Evolutionary conservation across 2,797 vertebrate species (phyloP).

Genomic region (Hozukius guyotensis): DNA sequence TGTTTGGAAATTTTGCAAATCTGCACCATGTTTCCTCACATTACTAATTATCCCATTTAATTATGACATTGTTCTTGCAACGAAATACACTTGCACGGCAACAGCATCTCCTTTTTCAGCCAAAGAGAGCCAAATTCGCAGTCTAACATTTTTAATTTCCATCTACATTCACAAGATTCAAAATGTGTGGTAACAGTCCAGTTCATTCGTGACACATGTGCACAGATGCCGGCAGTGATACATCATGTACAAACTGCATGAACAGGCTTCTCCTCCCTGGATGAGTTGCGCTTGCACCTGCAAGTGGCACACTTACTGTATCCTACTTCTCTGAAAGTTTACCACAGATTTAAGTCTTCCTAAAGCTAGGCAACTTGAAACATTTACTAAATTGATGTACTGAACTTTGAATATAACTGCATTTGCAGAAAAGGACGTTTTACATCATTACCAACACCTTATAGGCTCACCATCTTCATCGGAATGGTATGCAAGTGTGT

Average conservation of each 20-base stretch:
- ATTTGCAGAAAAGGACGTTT: background rate
- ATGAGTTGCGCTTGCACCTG: conserved; percentile 11
- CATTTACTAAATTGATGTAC: background rate
- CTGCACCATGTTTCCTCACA: background rate
- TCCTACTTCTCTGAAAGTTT: conserved; percentile 34
- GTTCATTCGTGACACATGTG: background rate
- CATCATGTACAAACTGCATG: background rate
- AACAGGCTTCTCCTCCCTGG: background rate
- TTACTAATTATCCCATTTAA: background rate
- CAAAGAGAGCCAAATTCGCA: background rate
- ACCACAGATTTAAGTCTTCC: background rate
- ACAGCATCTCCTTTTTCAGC: background rate
- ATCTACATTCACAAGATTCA: background rate
- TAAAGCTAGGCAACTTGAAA: background rate
- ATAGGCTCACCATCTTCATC: background rate
- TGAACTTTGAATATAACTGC: background rate
- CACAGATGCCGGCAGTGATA: background rate
- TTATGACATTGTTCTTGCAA: background rate
- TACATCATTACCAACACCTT: background rate
- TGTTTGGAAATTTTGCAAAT: background rate
- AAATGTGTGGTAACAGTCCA: background rate
- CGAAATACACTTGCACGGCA: background rate
- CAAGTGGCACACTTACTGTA: background rate
- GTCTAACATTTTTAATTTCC: background rate
- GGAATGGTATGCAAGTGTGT: conserved; percentile 1